Evolutionary conservation across 1,140 invertebrate genomes (phyloP).

Genomic region (Micrasema longulum): DNA sequence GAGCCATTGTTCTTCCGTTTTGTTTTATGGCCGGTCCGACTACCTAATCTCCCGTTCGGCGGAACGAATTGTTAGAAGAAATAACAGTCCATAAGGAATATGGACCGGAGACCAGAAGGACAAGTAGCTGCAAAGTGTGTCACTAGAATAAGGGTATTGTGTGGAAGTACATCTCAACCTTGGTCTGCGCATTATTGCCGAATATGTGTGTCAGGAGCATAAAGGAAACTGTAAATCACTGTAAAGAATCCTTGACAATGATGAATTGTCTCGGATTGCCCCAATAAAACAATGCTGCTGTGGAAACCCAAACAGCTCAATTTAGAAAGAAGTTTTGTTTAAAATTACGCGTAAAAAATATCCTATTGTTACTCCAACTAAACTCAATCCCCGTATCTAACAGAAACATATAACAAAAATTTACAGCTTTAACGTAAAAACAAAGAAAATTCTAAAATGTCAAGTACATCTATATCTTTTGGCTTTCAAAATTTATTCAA

Average conservation of each 20-base stretch:
- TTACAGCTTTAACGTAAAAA: too few relatives aligned
- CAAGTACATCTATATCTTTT: too few relatives aligned
- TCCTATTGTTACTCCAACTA: too few relatives aligned
- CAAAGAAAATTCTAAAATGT: too few relatives aligned
- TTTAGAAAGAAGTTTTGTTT: not conserved
- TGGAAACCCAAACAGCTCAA: not conserved
- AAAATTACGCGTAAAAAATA: not conserved
- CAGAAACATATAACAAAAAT: too few relatives aligned
- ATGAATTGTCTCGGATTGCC: slow-evolving; percentile 4
- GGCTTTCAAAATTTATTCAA: too few relatives aligned
- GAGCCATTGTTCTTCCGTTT: slow-evolving; percentile 12
- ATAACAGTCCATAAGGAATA: slow-evolving; percentile 4
- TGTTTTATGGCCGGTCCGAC: slow-evolving; percentile 27
- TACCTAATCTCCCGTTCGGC: slow-evolving; percentile 22
- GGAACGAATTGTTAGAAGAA: slow-evolving; percentile 17
- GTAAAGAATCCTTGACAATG: slow-evolving; percentile 17
- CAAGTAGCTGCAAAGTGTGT: slow-evolving; percentile 31
- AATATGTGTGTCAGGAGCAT: slow-evolving; percentile 9
- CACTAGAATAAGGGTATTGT: slow-evolving; percentile 1
- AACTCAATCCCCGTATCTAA: too few relatives aligned
- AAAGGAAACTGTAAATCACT: slow-evolving; percentile 32
- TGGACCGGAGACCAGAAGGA: not conserved
- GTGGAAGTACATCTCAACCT: slow-evolving; percentile 12
- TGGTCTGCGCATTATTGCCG: slow-evolving; percentile 1
- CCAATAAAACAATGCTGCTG: slow-evolving; percentile 34